These are phyloP conservation scores for Alloscopus bannaensis DNA, from an alignment of 2,888 invertebrate genomes.

Conservation along the genomic window DNA sequence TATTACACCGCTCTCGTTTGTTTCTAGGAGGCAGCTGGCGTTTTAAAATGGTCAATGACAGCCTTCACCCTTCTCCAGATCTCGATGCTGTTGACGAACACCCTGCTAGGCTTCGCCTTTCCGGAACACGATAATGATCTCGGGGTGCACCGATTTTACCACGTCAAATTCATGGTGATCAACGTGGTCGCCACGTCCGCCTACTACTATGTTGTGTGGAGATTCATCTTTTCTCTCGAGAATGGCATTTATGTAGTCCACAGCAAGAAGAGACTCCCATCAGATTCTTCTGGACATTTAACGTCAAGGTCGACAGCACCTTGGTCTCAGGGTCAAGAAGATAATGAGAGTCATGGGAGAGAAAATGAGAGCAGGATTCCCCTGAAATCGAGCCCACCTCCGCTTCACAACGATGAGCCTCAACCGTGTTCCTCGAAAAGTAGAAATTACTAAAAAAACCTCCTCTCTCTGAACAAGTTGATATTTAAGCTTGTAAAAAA, in stretches of 20 bases:
- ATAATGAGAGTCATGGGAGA: not conserved
- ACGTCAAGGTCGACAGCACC: constrained; percentile 44
- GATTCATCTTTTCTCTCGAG: constrained; percentile 45
- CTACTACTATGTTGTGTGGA: constrained; percentile 43
- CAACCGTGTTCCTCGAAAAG: constrained; percentile 51
- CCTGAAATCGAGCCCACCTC: constrained; percentile 7
- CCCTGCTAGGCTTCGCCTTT: constrained; percentile 42
- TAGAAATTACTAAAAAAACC: constrained; percentile 1
- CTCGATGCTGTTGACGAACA: constrained; percentile 43
- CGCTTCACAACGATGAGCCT: constrained; percentile 33
- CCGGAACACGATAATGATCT: constrained; percentile 50
- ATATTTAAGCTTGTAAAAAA: too few relatives aligned
- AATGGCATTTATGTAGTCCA: constrained; percentile 52
- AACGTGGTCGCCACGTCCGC: constrained; percentile 39
- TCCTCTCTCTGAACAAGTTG: not conserved
- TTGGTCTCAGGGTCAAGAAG: constrained; percentile 32
- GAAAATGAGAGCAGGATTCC: constrained; percentile 34
- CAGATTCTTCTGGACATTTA: not conserved
- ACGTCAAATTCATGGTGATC: constrained; percentile 41
- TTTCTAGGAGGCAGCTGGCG: constrained; percentile 32
- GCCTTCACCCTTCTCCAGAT: constrained; percentile 49
- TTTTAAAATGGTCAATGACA: constrained; percentile 49
- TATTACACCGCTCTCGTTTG: too few relatives aligned
- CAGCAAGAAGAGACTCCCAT: constrained; percentile 25
- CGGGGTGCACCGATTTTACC: constrained; percentile 39